Conservation (phyloP, 1,140 invertebrate species). For the Lepidotrigona ventralis region DNA sequence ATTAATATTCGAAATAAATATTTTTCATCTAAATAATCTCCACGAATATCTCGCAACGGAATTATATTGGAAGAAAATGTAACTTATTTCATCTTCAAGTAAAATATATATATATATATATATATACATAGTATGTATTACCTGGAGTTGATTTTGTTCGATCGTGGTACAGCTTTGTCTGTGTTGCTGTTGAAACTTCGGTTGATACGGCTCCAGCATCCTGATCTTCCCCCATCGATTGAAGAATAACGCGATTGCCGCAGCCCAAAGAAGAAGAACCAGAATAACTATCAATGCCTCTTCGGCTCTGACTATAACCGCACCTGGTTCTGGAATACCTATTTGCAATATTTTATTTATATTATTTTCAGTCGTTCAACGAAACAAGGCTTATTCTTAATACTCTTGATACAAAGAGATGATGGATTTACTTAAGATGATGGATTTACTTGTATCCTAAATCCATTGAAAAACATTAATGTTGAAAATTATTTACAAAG, state of each 20-base stretch:
- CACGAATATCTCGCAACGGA: background rate
- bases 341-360: background rate
- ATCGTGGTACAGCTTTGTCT: constrained; percentile 86
- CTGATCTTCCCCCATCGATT: constrained; percentile 93
- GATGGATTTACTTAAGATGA: too few relatives aligned
- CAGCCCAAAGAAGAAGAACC: constrained; percentile 88
- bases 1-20: background rate
- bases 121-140: constrained; percentile 53
- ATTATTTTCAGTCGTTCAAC: background rate
- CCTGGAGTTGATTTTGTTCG: constrained; percentile 77
- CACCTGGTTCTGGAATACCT: constrained; percentile 83
- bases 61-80: background rate
- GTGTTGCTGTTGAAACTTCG: constrained; percentile 88
- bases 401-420: too few relatives aligned
- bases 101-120: background rate
- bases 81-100: background rate
- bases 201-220: constrained; percentile 91
- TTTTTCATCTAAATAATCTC: background rate
- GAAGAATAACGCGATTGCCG: constrained; percentile 89
- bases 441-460: too few relatives aligned
- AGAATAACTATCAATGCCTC: constrained; percentile 88
- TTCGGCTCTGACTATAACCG: constrained; percentile 84
- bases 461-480: too few relatives aligned
- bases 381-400: background rate
- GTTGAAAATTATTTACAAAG: too few relatives aligned